phyloP scores from a whole-genome alignment of 2,797 vertebrate genomes.

The Typhlichthys subterraneus region DNA sequence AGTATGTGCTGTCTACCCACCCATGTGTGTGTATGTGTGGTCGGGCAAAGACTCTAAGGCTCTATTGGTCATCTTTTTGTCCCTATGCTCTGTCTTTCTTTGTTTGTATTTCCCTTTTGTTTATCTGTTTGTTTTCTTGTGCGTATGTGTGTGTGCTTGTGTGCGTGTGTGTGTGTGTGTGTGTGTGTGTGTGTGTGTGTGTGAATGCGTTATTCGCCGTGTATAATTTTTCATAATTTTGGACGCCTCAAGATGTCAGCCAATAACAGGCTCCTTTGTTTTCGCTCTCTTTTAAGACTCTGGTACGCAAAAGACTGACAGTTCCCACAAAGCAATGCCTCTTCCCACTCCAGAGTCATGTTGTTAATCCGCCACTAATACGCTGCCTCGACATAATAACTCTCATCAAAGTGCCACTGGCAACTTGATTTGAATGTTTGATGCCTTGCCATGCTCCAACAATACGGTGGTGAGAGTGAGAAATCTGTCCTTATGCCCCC shows the following conservation, averaged over 20 bases:
- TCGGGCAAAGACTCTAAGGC: too few relatives aligned
- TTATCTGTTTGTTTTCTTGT: not conserved
- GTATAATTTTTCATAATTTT: not conserved
- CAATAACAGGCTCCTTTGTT: slow-evolving; percentile 1
- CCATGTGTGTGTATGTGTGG: too few relatives aligned
- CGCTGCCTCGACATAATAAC: not conserved
- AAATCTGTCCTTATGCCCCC: too few relatives aligned
- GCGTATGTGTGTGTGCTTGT: not conserved
- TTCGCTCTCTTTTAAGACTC: not conserved
- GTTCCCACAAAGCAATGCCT: slow-evolving; percentile 3
- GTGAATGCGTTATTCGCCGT: not conserved
- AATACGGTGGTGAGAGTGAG: not conserved
- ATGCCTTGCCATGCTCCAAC: not conserved
- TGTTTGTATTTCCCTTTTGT: not conserved
- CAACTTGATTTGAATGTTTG: not conserved
- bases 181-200: not conserved
- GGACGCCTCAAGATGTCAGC: not conserved
- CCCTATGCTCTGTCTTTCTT: slow-evolving; percentile 1
- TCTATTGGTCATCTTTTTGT: too few relatives aligned
- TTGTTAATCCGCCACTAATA: slow-evolving; percentile 3
- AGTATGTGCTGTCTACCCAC: too few relatives aligned
- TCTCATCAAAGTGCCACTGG: slow-evolving; percentile 1
- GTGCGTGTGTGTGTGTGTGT: not conserved
- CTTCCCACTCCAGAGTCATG: not conserved
- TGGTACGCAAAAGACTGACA: not conserved